A percentile compares a stretch with the other conserved stretches of the same genome.
Conservation (phyloP, 2,113 vertebrate species). For the Macquaria ambigua region DNA sequence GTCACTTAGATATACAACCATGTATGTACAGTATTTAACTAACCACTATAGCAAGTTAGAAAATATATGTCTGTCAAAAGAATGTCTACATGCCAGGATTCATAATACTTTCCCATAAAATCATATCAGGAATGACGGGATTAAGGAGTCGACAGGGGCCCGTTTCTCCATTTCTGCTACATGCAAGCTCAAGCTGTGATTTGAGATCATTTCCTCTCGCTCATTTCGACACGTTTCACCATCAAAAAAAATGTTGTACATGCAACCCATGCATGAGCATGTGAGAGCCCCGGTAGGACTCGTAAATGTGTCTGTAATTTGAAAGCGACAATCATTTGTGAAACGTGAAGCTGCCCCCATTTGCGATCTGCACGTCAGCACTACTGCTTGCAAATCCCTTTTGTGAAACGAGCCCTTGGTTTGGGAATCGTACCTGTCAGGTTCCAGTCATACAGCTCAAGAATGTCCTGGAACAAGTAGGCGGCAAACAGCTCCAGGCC, state of each 20-base stretch:
- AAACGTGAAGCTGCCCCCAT: neutral
- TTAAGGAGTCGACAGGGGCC: neutral
- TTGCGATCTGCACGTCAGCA: neutral
- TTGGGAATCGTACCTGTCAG: constrained; percentile 87
- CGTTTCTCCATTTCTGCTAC: neutral
- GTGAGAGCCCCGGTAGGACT: neutral
- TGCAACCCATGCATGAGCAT: neutral
- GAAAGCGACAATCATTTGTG: neutral
- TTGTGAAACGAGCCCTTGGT: neutral
- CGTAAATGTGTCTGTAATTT: neutral
- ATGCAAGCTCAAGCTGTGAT: neutral
- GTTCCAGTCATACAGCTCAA: constrained; percentile 99
- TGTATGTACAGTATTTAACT: neutral
- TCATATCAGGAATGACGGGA: neutral
- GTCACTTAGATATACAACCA: neutral
- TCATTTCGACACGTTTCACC: neutral
- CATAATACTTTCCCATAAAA: neutral
- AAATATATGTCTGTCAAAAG: neutral
- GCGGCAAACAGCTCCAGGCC: constrained; percentile 95
- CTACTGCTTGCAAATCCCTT: neutral
- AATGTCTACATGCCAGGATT: neutral
- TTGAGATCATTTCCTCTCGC: neutral
- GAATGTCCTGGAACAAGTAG: constrained; percentile 95
- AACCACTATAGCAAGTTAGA: neutral
- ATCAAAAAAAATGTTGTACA: neutral